These are phyloP conservation scores for Isoperla grammatica DNA, from an alignment of 2,888 invertebrate species.

Conservation along the genomic window DNA sequence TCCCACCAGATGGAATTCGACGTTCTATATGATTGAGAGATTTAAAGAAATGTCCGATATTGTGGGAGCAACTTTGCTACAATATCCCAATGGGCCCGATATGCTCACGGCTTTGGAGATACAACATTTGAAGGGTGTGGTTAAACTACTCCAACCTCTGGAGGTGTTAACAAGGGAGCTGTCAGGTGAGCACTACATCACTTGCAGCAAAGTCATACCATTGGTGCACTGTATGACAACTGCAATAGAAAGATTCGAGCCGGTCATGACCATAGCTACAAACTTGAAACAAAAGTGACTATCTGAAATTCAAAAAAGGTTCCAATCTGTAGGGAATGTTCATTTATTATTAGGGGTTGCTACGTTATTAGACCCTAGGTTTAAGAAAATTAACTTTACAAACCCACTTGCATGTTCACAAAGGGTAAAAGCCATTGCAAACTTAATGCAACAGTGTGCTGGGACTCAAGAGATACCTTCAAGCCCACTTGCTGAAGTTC, in stretches of 20 bases:
- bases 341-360: no score
- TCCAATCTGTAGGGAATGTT: no score
- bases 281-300: neutral
- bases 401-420: no score
- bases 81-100: conserved; percentile 28
- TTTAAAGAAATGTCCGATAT: conserved; percentile 1
- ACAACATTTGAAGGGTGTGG: conserved; percentile 25
- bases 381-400: no score
- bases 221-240: conserved; percentile 24
- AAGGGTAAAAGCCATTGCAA: no score
- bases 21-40: no score
- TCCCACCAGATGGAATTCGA: no score
- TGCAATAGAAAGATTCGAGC: neutral
- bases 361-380: no score
- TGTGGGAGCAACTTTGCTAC: conserved; percentile 23
- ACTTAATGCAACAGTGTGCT: no score
- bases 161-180: conserved; percentile 30
- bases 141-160: conserved; percentile 28
- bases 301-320: neutral
- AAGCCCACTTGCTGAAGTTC: no score
- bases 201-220: conserved; percentile 30
- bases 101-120: conserved; percentile 30
- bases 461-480: no score
- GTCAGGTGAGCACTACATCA: conserved; percentile 30
- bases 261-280: neutral